Percentiles rank a stretch among this genome's conserved stretches.
phyloP scores from a whole-genome alignment of 2,888 invertebrate species.

The Eupithecia abbreviata region DNA sequence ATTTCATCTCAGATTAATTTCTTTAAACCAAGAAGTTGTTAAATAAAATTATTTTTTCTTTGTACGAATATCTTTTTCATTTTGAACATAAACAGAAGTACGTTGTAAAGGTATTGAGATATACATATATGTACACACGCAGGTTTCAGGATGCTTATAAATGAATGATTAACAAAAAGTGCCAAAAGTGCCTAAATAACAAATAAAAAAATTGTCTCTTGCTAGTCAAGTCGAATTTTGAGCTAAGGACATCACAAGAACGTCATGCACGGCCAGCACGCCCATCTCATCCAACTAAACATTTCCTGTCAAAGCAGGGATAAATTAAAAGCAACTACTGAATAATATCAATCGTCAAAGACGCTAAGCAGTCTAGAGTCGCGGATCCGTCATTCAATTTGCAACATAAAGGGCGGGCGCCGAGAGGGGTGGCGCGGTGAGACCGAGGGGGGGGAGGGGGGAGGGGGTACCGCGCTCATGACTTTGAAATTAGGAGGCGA shows the following conservation, averaged over 20 bases:
- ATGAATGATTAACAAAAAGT: neutral
- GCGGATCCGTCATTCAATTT: slow-evolving; percentile 44
- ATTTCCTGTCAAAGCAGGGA: slow-evolving; percentile 14
- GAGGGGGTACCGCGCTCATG: slow-evolving; percentile 62
- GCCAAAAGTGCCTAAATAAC: too few species aligned
- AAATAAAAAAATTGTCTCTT: too few species aligned
- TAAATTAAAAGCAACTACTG: slow-evolving; percentile 25
- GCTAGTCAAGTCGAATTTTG: too few species aligned
- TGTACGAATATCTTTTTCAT: neutral
- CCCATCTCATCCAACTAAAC: neutral
- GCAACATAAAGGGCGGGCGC: slow-evolving; percentile 41
- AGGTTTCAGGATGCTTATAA: neutral
- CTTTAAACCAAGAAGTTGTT: neutral
- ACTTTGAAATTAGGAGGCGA: slow-evolving; percentile 71
- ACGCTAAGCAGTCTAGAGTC: slow-evolving; percentile 36
- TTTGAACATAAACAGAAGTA: neutral
- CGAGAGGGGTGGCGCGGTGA: slow-evolving; percentile 13
- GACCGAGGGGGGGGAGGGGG: slow-evolving; percentile 35
- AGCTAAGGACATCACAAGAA: too few species aligned
- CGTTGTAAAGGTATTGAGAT: neutral
- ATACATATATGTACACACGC: neutral
- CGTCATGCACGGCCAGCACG: too few species aligned
- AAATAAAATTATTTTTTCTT: neutral
- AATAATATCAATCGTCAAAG: slow-evolving; percentile 29
- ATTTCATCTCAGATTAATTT: neutral